Evolutionary conservation across 2,888 invertebrate genomes (phyloP), one percentile per base, ranked within the genome.

Genomic region (Netelia inedita): DNA sequence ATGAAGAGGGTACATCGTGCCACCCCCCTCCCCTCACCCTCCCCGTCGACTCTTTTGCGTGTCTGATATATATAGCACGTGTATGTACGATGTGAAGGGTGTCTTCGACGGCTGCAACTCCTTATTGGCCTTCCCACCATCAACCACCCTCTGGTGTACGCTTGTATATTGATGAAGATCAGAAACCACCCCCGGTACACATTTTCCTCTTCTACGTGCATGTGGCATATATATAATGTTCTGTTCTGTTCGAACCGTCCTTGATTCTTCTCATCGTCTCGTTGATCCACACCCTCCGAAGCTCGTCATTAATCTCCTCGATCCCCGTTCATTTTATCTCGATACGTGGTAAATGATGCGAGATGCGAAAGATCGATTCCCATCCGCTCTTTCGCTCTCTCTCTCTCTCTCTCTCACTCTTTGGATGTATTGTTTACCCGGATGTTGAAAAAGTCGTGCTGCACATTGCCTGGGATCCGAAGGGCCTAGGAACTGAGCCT

Each of bases 91-190:
- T 9, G 21, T 5, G 46, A 83, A 88, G 87, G 88, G 89, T 88
- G 89, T 90, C 89, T 91, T 89, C 88, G 86, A 78, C 55, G 72
- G 68, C 73, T 79, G 69, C 88, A 86, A 88, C 90, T 89, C 87
- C 88, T 75, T 89, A 91, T 90, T 88, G 88, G 90, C 88, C 85
- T 85, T 79, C 78, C 86, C 82, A 86, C 86, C 76, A 79, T 19
- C 53, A 78, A 61, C 65, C 68, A 53, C 79, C 75, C 76, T 35
- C 61, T 16, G 14, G 53, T 50, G 66, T 50, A 55, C 43, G 11
- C 43, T 55, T 28, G 50, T 35, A 16, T 16, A 19, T 14, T 46
- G 10, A 46, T 75, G 65, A 55, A 71, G 61, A 74, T 68, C 86
- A 86, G 50, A 65, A 21, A 55, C 23, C 16, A 43, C 19, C 46